Percentiles rank a stretch among this genome's conserved stretches.
Evolutionary conservation across 2,888 invertebrate genomes (phyloP).

Genomic region (Heteromyza rotundicornis): DNA sequence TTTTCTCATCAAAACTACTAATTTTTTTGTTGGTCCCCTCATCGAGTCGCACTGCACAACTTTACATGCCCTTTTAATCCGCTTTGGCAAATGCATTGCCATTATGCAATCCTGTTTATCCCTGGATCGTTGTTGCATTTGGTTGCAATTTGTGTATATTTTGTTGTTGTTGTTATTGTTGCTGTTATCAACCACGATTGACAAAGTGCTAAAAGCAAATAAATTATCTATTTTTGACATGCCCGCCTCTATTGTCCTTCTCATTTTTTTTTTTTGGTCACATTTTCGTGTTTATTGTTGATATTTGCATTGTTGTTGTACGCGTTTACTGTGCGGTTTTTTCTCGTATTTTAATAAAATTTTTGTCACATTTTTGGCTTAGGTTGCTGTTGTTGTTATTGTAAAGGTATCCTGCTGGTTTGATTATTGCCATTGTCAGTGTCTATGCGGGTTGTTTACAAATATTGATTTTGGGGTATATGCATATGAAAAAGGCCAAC

Average conservation of each 20-base stretch:
- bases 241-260: conserved; percentile 20
- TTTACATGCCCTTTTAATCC: background rate
- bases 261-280: no score
- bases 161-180: background rate
- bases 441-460: no score
- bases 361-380: conserved; percentile 10
- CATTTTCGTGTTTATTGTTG: no score
- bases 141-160: background rate
- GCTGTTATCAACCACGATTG: conserved; percentile 15
- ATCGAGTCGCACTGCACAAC: no score
- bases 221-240: conserved; percentile 43
- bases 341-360: conserved; percentile 18
- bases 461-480: no score
- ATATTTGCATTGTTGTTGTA: conserved; percentile 19
- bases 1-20: no score
- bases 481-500: no score
- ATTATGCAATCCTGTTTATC: background rate
- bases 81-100: background rate
- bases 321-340: conserved; percentile 15
- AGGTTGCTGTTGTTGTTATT: background rate
- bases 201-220: conserved; percentile 54
- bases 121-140: background rate
- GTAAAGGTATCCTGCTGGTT: background rate
- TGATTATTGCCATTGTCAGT: no score
- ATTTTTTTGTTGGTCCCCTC: no score